These are phyloP conservation scores for Enteromius viviparus DNA, from an alignment of 2,797 vertebrate genomes.

Conservation along the genomic window DNA sequence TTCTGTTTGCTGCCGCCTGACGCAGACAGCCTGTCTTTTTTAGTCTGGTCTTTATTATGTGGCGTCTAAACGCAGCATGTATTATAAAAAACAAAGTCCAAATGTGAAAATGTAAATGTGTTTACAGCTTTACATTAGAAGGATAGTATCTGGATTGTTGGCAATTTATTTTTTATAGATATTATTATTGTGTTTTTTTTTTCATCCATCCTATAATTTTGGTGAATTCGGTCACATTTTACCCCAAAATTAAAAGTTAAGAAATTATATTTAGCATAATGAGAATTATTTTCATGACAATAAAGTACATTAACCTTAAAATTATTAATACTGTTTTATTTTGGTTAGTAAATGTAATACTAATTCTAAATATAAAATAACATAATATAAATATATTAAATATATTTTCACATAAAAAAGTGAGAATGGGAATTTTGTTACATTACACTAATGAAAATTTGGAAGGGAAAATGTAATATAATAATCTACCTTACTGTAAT, in stretches of 20 bases:
- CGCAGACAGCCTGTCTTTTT: not conserved
- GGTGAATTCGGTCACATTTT: not conserved
- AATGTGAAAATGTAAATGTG: slow-evolving; percentile 10
- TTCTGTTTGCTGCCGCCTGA: not conserved
- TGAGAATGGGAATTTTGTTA: not conserved
- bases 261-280: not conserved
- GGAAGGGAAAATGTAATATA: not conserved
- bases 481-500: not conserved
- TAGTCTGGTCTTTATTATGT: slow-evolving; percentile 23
- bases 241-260: not conserved
- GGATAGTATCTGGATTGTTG: not conserved
- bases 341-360: not conserved
- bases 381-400: not conserved
- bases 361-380: not conserved
- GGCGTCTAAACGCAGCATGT: not conserved
- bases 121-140: slow-evolving; percentile 27
- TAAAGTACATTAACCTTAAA: not conserved
- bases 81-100: slow-evolving; percentile 5
- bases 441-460: not conserved
- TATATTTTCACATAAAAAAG: not conserved
- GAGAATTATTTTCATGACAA: not conserved
- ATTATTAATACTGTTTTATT: not conserved
- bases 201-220: not conserved
- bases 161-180: not conserved
- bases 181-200: not conserved